Conservation (phyloP, 2,888 invertebrate genomes). For the Suillia variegata region DNA sequence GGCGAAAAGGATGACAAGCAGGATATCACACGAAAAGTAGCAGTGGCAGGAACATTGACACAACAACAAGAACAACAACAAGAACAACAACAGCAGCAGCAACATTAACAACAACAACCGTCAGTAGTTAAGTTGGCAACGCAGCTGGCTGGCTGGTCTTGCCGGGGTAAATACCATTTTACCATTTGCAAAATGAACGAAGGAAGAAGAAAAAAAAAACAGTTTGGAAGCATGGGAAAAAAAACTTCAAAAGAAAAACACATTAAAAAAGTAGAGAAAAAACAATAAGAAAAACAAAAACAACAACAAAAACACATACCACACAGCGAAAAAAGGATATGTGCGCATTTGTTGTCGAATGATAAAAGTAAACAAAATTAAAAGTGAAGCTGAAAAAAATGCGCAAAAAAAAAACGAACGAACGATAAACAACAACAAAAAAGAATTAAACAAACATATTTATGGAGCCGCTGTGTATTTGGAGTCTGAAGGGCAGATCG, state of each 20-base stretch:
- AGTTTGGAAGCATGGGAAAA: not conserved
- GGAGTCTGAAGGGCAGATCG: too few relatives aligned
- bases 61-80: not conserved
- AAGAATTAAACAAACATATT: slow-evolving; percentile 13
- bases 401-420: not conserved
- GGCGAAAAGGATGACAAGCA: not conserved
- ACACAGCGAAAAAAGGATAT: slow-evolving; percentile 1
- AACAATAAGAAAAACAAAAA: not conserved
- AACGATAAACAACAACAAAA: too few relatives aligned
- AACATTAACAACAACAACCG: too few relatives aligned
- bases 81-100: too few relatives aligned
- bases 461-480: slow-evolving; percentile 15
- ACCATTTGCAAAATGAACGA: too few relatives aligned
- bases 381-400: slow-evolving; percentile 4
- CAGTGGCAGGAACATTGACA: not conserved
- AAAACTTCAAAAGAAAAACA: not conserved
- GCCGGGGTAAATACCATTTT: too few relatives aligned
- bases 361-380: slow-evolving; percentile 14
- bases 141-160: too few relatives aligned
- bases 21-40: not conserved
- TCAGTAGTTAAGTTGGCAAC: not conserved
- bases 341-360: slow-evolving; percentile 6
- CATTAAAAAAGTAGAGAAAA: not conserved
- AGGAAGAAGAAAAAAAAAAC: not conserved
- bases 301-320: not conserved